These are phyloP conservation scores for Gymnothorax reevesii DNA, from an alignment of 2,797 vertebrate genomes.

Conservation along the genomic window DNA sequence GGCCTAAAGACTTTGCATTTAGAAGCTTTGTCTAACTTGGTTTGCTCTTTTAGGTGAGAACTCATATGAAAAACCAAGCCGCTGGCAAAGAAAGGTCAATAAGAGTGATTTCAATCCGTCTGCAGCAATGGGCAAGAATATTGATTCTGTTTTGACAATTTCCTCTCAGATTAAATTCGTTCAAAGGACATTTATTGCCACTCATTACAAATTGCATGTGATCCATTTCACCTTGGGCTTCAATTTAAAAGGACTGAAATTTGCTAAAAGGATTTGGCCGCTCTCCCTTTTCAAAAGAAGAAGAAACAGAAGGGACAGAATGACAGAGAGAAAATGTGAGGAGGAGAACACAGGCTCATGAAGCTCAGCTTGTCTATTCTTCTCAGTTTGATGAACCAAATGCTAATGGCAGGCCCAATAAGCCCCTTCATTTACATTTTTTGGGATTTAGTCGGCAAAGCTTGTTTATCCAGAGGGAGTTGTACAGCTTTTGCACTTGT, in stretches of 20 bases:
- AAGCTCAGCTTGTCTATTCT: background rate
- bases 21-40: background rate
- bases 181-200: conserved; percentile 1
- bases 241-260: background rate
- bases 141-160: background rate
- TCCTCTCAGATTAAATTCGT: background rate
- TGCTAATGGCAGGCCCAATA: background rate
- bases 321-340: background rate
- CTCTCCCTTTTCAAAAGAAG: background rate
- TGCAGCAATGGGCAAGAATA: background rate
- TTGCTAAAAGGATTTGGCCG: background rate
- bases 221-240: background rate
- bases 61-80: background rate
- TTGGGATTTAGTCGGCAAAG: too few relatives aligned
- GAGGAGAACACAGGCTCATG: background rate
- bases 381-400: background rate
- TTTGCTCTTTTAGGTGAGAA: background rate
- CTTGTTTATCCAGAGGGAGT: too few relatives aligned
- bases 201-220: background rate
- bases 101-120: background rate
- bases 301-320: background rate
- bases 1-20: background rate
- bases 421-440: too few relatives aligned
- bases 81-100: background rate
- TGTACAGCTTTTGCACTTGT: too few relatives aligned